Percentiles rank a stretch among this genome's conserved stretches.
Evolutionary conservation across 2,113 vertebrate species (phyloP).

Genomic region (Vanacampus margaritifer): DNA sequence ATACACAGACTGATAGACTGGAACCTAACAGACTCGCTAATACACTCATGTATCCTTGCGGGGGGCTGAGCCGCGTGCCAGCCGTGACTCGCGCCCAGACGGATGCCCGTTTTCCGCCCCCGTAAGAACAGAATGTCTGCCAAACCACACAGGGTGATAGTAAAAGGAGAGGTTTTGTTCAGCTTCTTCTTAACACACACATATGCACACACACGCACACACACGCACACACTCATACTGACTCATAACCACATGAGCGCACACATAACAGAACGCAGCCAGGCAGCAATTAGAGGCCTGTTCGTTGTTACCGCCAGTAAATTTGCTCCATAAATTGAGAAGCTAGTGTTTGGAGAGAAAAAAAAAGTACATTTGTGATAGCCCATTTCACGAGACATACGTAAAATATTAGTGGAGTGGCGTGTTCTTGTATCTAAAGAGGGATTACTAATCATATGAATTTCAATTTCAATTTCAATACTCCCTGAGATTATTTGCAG

Average conservation of each 20-base stretch:
- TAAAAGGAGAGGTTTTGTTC: slow-evolving; percentile 52
- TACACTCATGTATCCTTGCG: slow-evolving; percentile 52
- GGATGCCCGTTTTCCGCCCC: slow-evolving; percentile 63
- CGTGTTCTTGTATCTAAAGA: neutral
- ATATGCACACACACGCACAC: slow-evolving; percentile 4
- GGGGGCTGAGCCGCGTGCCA: slow-evolving; percentile 57
- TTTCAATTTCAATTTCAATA: neutral
- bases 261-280: slow-evolving; percentile 56
- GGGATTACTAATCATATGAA: neutral
- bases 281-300: slow-evolving; percentile 59
- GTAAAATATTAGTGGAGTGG: neutral
- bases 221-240: slow-evolving; percentile 3
- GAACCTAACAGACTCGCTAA: slow-evolving; percentile 55
- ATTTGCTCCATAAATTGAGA: slow-evolving; percentile 52
- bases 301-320: slow-evolving; percentile 51
- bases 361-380: neutral
- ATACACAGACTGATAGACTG: slow-evolving; percentile 55
- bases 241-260: slow-evolving; percentile 43
- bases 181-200: slow-evolving; percentile 44
- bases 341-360: slow-evolving; percentile 14
- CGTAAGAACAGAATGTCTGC: slow-evolving; percentile 54
- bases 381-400: neutral
- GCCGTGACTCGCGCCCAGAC: slow-evolving; percentile 64
- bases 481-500: neutral
- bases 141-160: slow-evolving; percentile 76